phyloP scores from a whole-genome alignment of 2,797 vertebrate species.

The Siniperca obscura region DNA sequence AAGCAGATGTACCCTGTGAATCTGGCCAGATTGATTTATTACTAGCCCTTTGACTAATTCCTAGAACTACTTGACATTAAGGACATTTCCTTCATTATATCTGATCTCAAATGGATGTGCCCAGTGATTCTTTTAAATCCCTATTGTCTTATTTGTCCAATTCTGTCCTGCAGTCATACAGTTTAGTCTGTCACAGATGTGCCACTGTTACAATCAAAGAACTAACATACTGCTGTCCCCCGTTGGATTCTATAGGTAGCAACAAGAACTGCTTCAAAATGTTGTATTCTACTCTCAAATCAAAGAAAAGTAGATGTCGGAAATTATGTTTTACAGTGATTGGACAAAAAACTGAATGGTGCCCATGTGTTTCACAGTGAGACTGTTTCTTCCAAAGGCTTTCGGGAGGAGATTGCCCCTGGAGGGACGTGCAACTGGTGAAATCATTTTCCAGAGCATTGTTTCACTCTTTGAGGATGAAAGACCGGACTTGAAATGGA shows the following conservation, averaged over 20 bases:
- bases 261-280: slow-evolving; percentile 6
- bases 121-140: slow-evolving; percentile 14
- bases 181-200: slow-evolving; percentile 1
- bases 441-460: slow-evolving; percentile 40
- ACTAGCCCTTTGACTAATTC: not conserved
- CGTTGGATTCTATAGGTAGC: not conserved
- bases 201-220: not conserved
- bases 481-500: slow-evolving; percentile 27
- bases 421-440: slow-evolving; percentile 20
- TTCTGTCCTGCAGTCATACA: not conserved
- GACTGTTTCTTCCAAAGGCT: slow-evolving; percentile 23
- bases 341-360: slow-evolving; percentile 15
- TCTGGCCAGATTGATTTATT: not conserved
- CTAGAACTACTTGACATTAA: not conserved
- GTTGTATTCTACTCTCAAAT: not conserved
- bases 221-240: not conserved
- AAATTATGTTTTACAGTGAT: not conserved
- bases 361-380: slow-evolving; percentile 17
- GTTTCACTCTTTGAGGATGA: slow-evolving; percentile 33
- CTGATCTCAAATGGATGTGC: slow-evolving; percentile 6
- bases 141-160: slow-evolving; percentile 6
- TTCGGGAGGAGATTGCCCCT: slow-evolving; percentile 10
- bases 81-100: not conserved
- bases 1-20: not conserved
- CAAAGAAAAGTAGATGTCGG: not conserved